Conservation (phyloP, 2,888 invertebrate species). For the Panzeria rudis region DNA sequence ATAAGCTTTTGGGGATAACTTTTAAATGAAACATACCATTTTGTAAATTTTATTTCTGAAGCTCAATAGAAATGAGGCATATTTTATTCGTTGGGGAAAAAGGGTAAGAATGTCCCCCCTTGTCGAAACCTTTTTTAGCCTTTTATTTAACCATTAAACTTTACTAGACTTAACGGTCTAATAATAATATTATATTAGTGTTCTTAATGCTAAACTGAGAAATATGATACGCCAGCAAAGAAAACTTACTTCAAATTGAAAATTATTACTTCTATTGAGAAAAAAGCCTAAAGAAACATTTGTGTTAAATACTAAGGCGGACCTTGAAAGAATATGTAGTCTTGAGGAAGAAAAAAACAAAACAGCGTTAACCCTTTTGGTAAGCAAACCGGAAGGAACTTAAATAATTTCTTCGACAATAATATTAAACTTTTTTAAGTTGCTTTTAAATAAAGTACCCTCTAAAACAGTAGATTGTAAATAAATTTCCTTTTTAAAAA, state of each 20-base stretch:
- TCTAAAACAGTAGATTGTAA: background rate
- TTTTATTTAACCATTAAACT: slow-evolving; percentile 24
- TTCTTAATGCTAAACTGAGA: slow-evolving; percentile 12
- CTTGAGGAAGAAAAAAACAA: background rate
- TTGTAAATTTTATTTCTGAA: too few relatives aligned
- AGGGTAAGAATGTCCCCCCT: too few relatives aligned
- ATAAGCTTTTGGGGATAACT: too few relatives aligned
- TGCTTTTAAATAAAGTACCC: background rate
- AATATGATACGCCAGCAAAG: slow-evolving; percentile 47
- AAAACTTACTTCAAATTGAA: slow-evolving; percentile 13
- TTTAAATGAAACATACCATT: too few relatives aligned
- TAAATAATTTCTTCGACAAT: background rate
- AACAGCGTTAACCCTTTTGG: slow-evolving; percentile 1
- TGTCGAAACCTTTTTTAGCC: background rate
- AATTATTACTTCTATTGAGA: slow-evolving; percentile 30
- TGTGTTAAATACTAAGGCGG: background rate
- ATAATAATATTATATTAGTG: background rate
- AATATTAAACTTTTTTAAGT: background rate
- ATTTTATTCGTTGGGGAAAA: too few relatives aligned
- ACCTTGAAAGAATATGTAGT: slow-evolving; percentile 10
- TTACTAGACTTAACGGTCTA: slow-evolving; percentile 18
- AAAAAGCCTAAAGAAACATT: slow-evolving; percentile 17
- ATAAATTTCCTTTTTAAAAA: background rate
- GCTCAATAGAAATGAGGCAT: too few relatives aligned
- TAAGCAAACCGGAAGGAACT: background rate